Conservation (phyloP, 2,888 invertebrate genomes). For the Biston stratarius region DNA sequence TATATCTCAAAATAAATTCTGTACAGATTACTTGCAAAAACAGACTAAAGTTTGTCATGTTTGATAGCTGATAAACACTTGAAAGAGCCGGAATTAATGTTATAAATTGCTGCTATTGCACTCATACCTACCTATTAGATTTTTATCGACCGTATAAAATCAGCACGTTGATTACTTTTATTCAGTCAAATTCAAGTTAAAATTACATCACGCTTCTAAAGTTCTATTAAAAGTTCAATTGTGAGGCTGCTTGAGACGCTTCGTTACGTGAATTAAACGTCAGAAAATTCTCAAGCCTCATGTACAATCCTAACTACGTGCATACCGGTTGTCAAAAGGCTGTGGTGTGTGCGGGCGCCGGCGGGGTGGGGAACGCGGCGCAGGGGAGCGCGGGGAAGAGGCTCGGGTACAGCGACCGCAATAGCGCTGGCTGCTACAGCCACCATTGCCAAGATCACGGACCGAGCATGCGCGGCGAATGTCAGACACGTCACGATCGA, state of each 20-base stretch:
- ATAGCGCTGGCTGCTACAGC: conserved; percentile 74
- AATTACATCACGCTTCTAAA: conserved; percentile 59
- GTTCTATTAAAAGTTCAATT: conserved; percentile 69
- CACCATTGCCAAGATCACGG: conserved; percentile 88
- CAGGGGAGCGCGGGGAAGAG: conserved; percentile 45
- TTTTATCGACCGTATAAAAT: conserved; percentile 37
- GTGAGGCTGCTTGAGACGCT: conserved; percentile 61
- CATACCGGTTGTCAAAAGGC: conserved; percentile 85
- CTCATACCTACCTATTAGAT: conserved; percentile 23
- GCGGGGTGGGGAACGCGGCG: conserved; percentile 44
- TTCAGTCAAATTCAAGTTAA: conserved; percentile 41
- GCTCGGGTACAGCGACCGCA: conserved; percentile 83
- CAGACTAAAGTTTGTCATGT: background rate
- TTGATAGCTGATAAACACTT: background rate
- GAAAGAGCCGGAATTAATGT: background rate
- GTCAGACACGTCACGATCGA: conserved; percentile 85
- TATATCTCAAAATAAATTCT: no score
- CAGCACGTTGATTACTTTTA: conserved; percentile 31
- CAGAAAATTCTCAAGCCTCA: conserved; percentile 80
- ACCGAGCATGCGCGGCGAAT: conserved; percentile 82
- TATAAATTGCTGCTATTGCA: conserved; percentile 1
- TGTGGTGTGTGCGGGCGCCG: conserved; percentile 51
- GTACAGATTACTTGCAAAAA: background rate
- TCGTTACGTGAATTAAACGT: conserved; percentile 81
- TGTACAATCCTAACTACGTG: conserved; percentile 63